Conservation (phyloP, 2,113 vertebrate genomes). For the Oreochromis niloticus region DNA sequence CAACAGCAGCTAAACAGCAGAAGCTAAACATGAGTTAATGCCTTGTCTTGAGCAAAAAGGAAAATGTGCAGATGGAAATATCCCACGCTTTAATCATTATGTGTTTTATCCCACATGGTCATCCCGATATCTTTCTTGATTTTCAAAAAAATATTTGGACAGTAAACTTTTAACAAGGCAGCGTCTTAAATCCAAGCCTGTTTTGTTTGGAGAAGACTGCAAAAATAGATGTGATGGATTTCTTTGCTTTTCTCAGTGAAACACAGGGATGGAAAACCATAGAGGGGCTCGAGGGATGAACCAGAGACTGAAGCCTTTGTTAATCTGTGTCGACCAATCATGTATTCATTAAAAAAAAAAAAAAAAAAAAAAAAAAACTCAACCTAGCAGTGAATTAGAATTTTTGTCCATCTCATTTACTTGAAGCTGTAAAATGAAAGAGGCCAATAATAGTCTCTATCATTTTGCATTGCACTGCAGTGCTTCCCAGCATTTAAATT, state of each 20-base stretch:
- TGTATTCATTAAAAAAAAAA: background rate
- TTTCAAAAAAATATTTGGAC: background rate
- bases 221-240: slow-evolving; percentile 5
- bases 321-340: slow-evolving; percentile 9
- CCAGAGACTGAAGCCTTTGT: slow-evolving; percentile 24
- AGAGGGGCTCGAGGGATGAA: background rate
- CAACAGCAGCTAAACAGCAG: background rate
- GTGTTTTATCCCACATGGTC: background rate
- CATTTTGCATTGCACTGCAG: background rate
- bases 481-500: slow-evolving; percentile 10
- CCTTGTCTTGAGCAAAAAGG: background rate
- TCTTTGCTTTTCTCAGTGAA: background rate
- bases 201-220: background rate
- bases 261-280: background rate
- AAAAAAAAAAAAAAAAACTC: background rate
- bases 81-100: slow-evolving; percentile 13
- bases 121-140: background rate
- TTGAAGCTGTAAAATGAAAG: slow-evolving; percentile 20
- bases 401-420: slow-evolving; percentile 33
- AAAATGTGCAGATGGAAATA: slow-evolving; percentile 24
- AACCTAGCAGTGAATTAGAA: slow-evolving; percentile 13
- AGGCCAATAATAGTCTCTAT: background rate
- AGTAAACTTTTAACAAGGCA: background rate
- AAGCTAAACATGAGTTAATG: slow-evolving; percentile 11
- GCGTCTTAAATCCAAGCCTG: background rate